Conservation (phyloP, 2,113 vertebrate genomes). For the Cheilinus undulatus region DNA sequence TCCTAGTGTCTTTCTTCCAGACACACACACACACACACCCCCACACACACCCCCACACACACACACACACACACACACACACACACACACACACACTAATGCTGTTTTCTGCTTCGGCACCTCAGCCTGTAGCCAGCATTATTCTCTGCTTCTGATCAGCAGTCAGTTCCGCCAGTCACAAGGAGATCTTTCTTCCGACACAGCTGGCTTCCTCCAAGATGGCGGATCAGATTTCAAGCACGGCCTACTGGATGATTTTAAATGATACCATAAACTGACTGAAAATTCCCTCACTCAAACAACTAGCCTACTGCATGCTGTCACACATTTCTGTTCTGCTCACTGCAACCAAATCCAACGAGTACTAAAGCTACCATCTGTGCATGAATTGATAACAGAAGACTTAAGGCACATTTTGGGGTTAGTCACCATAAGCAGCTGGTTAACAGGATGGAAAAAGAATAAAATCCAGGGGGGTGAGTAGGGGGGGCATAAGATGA, state of each 20-base stretch:
- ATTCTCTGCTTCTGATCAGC: slow-evolving; percentile 39
- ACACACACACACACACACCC: not conserved
- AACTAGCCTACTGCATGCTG: not conserved
- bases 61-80: slow-evolving; percentile 8
- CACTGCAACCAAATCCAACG: not conserved
- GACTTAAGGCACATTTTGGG: not conserved
- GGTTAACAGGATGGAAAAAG: slow-evolving; percentile 10
- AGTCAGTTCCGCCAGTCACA: slow-evolving; percentile 43
- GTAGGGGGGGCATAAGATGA: slow-evolving; percentile 2
- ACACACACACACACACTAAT: slow-evolving; percentile 11
- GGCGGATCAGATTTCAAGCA: not conserved
- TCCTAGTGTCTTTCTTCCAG: slow-evolving; percentile 33
- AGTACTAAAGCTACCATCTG: not conserved
- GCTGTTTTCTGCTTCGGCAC: slow-evolving; percentile 14
- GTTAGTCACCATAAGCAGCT: slow-evolving; percentile 37
- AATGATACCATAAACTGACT: not conserved
- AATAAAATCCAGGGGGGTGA: slow-evolving; percentile 3
- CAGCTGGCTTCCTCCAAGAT: slow-evolving; percentile 53
- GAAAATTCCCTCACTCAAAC: not conserved
- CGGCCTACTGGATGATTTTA: slow-evolving; percentile 1
- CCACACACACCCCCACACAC: slow-evolving; percentile 7
- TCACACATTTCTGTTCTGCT: slow-evolving; percentile 17
- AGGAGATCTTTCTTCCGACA: slow-evolving; percentile 54
- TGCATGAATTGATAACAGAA: not conserved
- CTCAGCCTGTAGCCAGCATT: slow-evolving; percentile 24